These are phyloP conservation scores for Petaurus breviceps DNA, from an alignment of 2,113 vertebrate genomes.

Conservation along the genomic window DNA sequence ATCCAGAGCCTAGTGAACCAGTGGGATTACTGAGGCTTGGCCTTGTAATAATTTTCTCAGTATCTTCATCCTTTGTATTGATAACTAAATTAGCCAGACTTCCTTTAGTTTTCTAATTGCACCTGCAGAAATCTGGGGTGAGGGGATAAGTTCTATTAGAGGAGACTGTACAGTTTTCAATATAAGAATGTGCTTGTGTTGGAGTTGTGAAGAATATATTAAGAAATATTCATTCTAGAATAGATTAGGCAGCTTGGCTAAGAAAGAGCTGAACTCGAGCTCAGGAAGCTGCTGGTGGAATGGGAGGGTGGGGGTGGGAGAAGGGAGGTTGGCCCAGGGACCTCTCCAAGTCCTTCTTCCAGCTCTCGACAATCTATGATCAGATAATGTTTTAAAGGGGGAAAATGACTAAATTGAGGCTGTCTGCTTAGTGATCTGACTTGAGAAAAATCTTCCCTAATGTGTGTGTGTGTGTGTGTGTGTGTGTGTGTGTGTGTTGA, in stretches of 20 bases:
- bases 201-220: not conserved
- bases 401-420: not conserved
- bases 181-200: not conserved
- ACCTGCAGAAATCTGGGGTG: not conserved
- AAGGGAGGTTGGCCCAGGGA: not conserved
- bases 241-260: not conserved
- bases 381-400: not conserved
- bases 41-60: not conserved
- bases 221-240: not conserved
- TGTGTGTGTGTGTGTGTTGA: not conserved
- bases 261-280: not conserved
- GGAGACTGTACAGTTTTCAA: not conserved
- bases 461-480: not conserved
- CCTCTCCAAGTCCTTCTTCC: not conserved
- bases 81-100: not conserved
- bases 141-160: not conserved
- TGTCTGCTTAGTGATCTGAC: not conserved
- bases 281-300: not conserved
- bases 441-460: not conserved
- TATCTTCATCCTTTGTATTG: not conserved
- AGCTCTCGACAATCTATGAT: not conserved
- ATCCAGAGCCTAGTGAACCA: conserved; percentile 16
- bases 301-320: not conserved
- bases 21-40: conserved; percentile 43
- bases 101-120: not conserved